These are phyloP conservation scores for Hemitrygon akajei DNA, from an alignment of 2,797 vertebrate species.

Conservation along the genomic window DNA sequence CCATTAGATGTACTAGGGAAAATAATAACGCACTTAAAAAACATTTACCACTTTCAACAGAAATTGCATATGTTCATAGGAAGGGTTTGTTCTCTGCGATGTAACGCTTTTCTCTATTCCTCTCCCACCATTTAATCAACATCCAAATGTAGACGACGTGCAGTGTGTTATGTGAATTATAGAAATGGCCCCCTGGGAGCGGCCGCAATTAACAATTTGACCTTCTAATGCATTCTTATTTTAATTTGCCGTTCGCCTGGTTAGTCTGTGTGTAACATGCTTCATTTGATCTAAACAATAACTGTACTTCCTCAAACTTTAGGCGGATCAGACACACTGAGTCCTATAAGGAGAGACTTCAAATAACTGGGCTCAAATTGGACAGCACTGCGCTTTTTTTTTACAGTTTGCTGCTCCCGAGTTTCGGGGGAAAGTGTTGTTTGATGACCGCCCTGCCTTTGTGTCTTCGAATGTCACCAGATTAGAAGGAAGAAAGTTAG, in stretches of 20 bases:
- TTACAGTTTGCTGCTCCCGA: background rate
- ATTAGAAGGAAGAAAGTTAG: slow-evolving; percentile 46
- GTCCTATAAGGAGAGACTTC: background rate
- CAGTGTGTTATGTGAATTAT: slow-evolving; percentile 23
- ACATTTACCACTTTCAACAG: slow-evolving; percentile 25
- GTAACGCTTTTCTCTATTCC: background rate
- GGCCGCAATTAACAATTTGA: slow-evolving; percentile 5
- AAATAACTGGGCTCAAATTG: background rate
- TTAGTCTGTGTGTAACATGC: background rate
- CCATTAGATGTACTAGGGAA: slow-evolving; percentile 46
- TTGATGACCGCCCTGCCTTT: background rate
- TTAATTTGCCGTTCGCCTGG: background rate
- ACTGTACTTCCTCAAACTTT: slow-evolving; percentile 19
- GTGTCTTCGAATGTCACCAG: background rate
- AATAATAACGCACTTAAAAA: slow-evolving; percentile 3
- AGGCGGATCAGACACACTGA: background rate
- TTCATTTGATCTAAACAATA: background rate
- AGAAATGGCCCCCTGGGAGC: slow-evolving; percentile 14
- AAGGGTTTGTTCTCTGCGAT: background rate
- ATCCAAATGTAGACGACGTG: slow-evolving; percentile 1
- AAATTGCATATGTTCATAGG: slow-evolving; percentile 2
- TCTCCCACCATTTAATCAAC: slow-evolving; percentile 34
- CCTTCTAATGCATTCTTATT: slow-evolving; percentile 18
- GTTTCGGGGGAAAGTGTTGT: background rate
- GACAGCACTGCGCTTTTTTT: background rate